phyloP scores from a whole-genome alignment of 2,113 vertebrate genomes.

The Nansenia antarctica region DNA sequence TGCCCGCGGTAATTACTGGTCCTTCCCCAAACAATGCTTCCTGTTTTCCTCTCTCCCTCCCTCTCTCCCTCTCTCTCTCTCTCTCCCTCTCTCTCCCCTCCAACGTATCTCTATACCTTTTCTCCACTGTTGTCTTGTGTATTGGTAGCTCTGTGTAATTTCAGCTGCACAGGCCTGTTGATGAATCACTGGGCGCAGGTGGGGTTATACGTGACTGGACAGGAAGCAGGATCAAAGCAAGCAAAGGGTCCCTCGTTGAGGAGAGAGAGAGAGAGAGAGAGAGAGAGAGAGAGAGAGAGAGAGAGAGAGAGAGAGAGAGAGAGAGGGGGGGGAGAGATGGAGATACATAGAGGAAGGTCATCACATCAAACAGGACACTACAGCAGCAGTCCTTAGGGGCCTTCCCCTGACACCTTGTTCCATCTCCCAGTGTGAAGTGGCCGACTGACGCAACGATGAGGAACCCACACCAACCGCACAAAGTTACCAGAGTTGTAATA shows the following conservation, averaged over 20 bases:
- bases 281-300: not conserved
- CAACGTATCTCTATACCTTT: not conserved
- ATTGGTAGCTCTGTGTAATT: constrained; percentile 10
- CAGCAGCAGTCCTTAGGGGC: constrained; percentile 51
- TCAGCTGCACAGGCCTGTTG: constrained; percentile 9
- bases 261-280: not conserved
- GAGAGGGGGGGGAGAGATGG: constrained; percentile 4
- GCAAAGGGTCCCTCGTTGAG: not conserved
- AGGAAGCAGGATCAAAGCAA: constrained; percentile 14
- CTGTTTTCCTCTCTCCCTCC: constrained; percentile 16
- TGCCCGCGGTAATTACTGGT: constrained; percentile 36
- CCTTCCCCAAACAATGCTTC: constrained; percentile 18
- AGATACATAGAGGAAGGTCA: constrained; percentile 34
- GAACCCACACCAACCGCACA: constrained; percentile 48
- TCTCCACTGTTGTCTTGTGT: not conserved
- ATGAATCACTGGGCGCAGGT: constrained; percentile 19
- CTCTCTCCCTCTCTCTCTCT: not conserved
- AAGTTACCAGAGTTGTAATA: constrained; percentile 72
- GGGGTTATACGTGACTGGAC: not conserved
- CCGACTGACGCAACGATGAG: constrained; percentile 56
- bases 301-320: not conserved
- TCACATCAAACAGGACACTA: constrained; percentile 41
- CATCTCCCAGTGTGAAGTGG: constrained; percentile 58
- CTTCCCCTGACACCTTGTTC: constrained; percentile 50
- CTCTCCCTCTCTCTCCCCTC: not conserved